Percentiles rank a stretch among this genome's conserved stretches.
These are phyloP conservation scores for Phrynosoma blainvillii DNA, from an alignment of 2,113 vertebrate species.

Conservation along the genomic window DNA sequence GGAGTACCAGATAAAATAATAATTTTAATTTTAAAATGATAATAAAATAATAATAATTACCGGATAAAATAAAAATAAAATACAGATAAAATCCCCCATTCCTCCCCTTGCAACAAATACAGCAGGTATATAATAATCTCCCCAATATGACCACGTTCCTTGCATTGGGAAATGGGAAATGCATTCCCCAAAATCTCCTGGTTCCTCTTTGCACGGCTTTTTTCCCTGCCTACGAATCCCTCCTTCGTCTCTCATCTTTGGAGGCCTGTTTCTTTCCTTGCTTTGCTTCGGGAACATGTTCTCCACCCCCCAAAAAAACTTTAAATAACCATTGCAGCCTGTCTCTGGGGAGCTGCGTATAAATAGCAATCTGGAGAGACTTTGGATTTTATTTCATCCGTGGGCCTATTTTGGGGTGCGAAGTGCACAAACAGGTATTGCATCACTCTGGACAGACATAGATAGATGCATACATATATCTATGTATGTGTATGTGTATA, in stretches of 20 bases:
- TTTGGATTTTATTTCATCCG: constrained; percentile 38
- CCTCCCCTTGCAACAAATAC: no score
- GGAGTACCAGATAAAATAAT: no score
- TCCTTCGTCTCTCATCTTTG: constrained; percentile 6
- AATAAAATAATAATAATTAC: no score
- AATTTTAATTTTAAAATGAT: no score
- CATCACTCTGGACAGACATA: background rate
- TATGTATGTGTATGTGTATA: no score
- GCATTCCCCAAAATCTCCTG: no score
- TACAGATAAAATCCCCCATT: no score
- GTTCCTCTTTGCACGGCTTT: no score
- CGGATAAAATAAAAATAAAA: no score
- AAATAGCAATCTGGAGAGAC: constrained; percentile 58
- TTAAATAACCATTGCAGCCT: constrained; percentile 51
- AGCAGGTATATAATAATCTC: no score
- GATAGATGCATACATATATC: background rate
- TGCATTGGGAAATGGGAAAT: no score
- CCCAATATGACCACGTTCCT: no score
- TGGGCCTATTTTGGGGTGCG: constrained; percentile 23
- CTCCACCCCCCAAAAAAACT: constrained; percentile 35
- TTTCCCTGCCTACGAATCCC: background rate
- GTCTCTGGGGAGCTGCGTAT: constrained; percentile 50
- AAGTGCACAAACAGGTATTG: background rate
- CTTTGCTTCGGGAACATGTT: constrained; percentile 42
- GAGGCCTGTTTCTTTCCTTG: constrained; percentile 33